These are phyloP conservation scores for Aselliscus stoliczkanus DNA, from an alignment of 2,797 vertebrate species.

Conservation along the genomic window DNA sequence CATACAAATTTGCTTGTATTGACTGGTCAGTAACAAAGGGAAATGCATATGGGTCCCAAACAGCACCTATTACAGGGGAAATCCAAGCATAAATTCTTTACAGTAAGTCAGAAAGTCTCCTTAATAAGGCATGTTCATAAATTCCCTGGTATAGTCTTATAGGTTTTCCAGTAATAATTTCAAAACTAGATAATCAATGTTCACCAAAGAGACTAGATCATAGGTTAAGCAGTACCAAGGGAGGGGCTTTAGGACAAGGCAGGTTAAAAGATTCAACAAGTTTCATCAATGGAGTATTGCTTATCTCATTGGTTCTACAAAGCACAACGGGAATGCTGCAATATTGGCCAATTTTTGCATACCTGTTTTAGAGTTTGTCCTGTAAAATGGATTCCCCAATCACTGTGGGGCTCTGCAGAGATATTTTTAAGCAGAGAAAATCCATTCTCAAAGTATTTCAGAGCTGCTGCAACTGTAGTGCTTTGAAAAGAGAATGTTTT, in stretches of 20 bases:
- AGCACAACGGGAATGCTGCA: not conserved
- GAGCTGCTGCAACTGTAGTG: no score
- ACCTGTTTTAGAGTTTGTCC: no score
- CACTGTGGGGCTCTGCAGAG: no score
- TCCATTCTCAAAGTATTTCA: no score
- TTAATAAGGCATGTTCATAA: not conserved
- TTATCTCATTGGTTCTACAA: not conserved
- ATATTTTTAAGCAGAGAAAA: no score
- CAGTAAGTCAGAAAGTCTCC: not conserved
- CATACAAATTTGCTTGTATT: constrained; percentile 42
- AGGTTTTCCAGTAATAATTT: not conserved
- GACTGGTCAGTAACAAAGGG: constrained; percentile 22
- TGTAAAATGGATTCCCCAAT: no score
- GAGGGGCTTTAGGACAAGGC: not conserved
- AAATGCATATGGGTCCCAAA: constrained; percentile 19
- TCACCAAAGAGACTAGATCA: not conserved
- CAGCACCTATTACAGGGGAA: not conserved
- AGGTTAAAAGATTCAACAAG: not conserved
- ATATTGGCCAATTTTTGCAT: not conserved
- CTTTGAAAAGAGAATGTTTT: no score
- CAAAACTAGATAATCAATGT: not conserved
- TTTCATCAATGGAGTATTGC: not conserved
- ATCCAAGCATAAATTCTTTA: not conserved
- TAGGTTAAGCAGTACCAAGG: not conserved
- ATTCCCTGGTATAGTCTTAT: not conserved